These are phyloP conservation scores for Aphaenogaster floridana DNA, from an alignment of 1,140 invertebrate species.

Conservation along the genomic window DNA sequence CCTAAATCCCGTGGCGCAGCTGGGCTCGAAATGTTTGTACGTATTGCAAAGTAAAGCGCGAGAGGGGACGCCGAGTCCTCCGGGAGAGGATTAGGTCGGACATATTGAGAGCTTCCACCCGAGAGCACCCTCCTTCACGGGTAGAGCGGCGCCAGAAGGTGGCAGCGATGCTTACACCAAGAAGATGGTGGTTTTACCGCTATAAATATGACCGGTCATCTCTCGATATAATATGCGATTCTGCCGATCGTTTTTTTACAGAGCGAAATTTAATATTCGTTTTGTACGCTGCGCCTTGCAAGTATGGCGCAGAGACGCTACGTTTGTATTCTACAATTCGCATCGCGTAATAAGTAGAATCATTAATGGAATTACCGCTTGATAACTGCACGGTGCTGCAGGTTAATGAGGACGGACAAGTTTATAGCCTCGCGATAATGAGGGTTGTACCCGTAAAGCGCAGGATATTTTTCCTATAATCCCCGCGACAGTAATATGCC, in stretches of 20 bases:
- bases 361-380: conserved; percentile 52
- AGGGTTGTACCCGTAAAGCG: conserved; percentile 15
- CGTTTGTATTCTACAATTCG: conserved; percentile 46
- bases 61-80: conserved; percentile 72
- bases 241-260: neutral
- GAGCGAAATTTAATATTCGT: neutral
- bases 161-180: conserved; percentile 48
- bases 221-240: conserved; percentile 42
- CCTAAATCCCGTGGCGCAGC: conserved; percentile 78
- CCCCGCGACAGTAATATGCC: conserved; percentile 37
- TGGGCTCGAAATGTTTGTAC: conserved; percentile 79
- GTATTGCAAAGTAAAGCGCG: conserved; percentile 78
- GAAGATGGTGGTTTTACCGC: conserved; percentile 64
- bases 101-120: conserved; percentile 83
- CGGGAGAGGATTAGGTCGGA: conserved; percentile 82
- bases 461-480: conserved; percentile 55
- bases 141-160: conserved; percentile 43
- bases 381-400: conserved; percentile 32
- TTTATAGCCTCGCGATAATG: conserved; percentile 60
- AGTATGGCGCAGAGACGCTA: neutral
- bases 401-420: conserved; percentile 58
- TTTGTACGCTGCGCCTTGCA: neutral
- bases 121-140: conserved; percentile 75
- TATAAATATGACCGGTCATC: conserved; percentile 57
- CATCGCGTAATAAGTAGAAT: conserved; percentile 45